Base-by-base conservation (phyloP, 2,113 vertebrate species). In the Pseudopodoces humilis region DNA sequence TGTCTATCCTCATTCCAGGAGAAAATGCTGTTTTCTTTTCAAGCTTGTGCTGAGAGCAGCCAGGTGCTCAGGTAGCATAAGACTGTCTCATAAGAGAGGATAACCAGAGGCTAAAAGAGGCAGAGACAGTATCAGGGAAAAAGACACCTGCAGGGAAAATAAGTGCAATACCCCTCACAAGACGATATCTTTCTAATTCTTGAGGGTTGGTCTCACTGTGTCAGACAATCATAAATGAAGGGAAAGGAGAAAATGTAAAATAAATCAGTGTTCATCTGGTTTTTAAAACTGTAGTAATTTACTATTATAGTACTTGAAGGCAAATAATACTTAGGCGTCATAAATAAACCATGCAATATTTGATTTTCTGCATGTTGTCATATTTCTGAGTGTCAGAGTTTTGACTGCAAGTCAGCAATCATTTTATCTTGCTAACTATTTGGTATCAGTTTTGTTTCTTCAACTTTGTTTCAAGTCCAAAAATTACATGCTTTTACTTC, bases 241-340 rank as follows among this genome's bases (percentile, higher is more conserved):
- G 60, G 39, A 95, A 94, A 83, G 44, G 24, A 88, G 33, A 94
- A 94, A 90, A 81, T 55, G 21, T 74, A 88, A 88, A 94, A 95
- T 91, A 95, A 95, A 95, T 95, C 90, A 93, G 43, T 63, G 37
- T 46, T 93, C 15, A 0, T 95, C 78, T 74, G 79, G 9, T 74
- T 94, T 96, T 90, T 88, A 71, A 94, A 95, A 94, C 71, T 62
- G 53, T 23, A 60, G 78, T 91, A 94, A 93, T 96, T 95, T 95
- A 92, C 87, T 90, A 41, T 67, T 71, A 37, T 33, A 90, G 62
- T 60, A 63, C 93, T 81, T 83, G 71, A 93, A 85, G 94, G 82
- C 82, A 96, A 52, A 92, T 93, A 52, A 60, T 37, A 37, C 63
- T 37, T 52, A 88, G 44, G 39, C 83, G 47, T 67, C 71, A 88